Evolutionary conservation across 1,140 invertebrate genomes (phyloP).

Genomic region (Drosophila guanche): DNA sequence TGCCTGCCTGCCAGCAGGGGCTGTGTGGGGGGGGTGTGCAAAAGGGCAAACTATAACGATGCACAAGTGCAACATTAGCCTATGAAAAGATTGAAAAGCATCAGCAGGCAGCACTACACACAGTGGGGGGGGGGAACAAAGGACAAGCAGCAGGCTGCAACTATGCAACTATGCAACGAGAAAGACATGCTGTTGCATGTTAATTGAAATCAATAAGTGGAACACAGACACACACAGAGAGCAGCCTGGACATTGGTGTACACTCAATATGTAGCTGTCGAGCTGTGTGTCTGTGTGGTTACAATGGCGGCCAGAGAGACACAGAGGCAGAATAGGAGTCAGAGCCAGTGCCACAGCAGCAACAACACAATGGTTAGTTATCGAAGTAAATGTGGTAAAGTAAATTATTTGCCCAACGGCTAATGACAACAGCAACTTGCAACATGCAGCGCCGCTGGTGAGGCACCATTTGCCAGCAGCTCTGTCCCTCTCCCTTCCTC

Average conservation of each 20-base stretch:
- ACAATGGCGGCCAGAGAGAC: constrained; percentile 53
- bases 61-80: constrained; percentile 81
- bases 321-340: neutral
- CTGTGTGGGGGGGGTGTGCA: no score
- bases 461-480: constrained; percentile 2
- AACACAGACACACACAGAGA: constrained; percentile 42
- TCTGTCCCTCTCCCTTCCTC: neutral
- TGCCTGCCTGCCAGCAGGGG: constrained; percentile 16
- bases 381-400: constrained; percentile 77
- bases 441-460: no score
- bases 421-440: constrained; percentile 58
- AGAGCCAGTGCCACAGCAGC: constrained; percentile 34
- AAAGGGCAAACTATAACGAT: constrained; percentile 63
- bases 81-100: constrained; percentile 78
- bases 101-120: constrained; percentile 21
- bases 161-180: constrained; percentile 53
- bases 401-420: constrained; percentile 78
- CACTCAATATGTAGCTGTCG: constrained; percentile 10
- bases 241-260: constrained; percentile 11
- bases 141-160: constrained; percentile 33
- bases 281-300: constrained; percentile 40
- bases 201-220: constrained; percentile 82
- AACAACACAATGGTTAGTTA: constrained; percentile 78
- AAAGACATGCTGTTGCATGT: constrained; percentile 81
- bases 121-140: constrained; percentile 5